These are phyloP conservation scores for Heterotis niloticus DNA, from an alignment of 2,113 vertebrate species.

Conservation along the genomic window DNA sequence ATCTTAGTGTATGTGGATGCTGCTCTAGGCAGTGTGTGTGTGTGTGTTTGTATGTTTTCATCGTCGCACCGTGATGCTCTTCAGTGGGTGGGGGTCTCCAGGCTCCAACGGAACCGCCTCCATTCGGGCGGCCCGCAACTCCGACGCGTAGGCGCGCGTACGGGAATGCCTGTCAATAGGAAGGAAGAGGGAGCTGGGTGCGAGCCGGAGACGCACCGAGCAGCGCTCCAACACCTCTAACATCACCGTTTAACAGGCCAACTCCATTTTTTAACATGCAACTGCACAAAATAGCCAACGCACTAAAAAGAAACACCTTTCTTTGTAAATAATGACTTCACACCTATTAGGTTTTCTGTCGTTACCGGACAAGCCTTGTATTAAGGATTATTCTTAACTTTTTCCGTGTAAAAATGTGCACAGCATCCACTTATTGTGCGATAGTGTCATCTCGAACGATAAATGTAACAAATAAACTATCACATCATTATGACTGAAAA, in stretches of 20 bases:
- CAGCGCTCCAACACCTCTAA: not conserved
- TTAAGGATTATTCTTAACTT: no score
- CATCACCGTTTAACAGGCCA: not conserved
- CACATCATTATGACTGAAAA: conserved; percentile 22
- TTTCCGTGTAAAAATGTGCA: no score
- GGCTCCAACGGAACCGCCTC: conserved; percentile 72
- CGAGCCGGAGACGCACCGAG: not conserved
- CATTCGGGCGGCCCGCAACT: conserved; percentile 66
- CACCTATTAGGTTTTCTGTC: no score
- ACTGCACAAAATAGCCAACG: no score
- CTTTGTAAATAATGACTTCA: no score
- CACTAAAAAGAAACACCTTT: no score
- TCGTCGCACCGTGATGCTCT: conserved; percentile 83
- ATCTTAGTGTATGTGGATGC: no score
- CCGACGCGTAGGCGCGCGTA: conserved; percentile 73
- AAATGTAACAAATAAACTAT: not conserved
- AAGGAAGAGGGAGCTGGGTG: not conserved
- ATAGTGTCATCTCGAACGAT: no score
- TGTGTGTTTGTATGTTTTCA: not conserved
- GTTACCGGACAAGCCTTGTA: no score
- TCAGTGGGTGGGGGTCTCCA: conserved; percentile 90
- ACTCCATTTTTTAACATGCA: not conserved
- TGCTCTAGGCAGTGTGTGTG: no score
- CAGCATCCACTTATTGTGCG: no score
- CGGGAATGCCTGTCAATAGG: conserved; percentile 72